phyloP scores from a whole-genome alignment of 2,888 invertebrate species.

The Hemistola chrysoprasaria region DNA sequence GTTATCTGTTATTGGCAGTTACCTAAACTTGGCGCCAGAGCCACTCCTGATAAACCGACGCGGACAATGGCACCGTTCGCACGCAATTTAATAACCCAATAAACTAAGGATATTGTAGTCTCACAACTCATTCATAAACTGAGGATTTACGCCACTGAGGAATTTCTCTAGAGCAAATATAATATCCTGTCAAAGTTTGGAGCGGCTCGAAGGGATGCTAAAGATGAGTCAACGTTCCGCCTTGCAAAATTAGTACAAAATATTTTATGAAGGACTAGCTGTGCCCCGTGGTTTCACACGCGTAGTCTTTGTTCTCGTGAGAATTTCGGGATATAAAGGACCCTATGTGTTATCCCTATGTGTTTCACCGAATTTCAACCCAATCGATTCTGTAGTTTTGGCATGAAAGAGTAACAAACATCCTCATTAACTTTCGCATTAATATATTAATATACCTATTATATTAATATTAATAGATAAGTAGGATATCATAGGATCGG shows the following conservation, averaged over 20 bases:
- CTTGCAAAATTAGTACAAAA: slow-evolving; percentile 10
- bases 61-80: slow-evolving; percentile 41
- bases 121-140: slow-evolving; percentile 50
- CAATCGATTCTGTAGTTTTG: too few species aligned
- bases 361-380: too few species aligned
- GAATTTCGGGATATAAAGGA: too few species aligned
- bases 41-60: slow-evolving; percentile 42
- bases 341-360: too few species aligned
- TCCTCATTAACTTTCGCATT: too few species aligned
- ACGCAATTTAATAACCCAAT: slow-evolving; percentile 55
- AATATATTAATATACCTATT: too few species aligned
- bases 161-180: slow-evolving; percentile 45
- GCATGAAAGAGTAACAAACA: too few species aligned
- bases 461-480: too few species aligned
- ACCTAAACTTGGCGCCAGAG: slow-evolving; percentile 50
- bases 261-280: too few species aligned
- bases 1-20: slow-evolving; percentile 27
- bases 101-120: slow-evolving; percentile 45
- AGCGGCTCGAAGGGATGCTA: slow-evolving; percentile 8
- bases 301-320: too few species aligned
- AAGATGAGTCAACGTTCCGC: slow-evolving; percentile 7
- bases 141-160: slow-evolving; percentile 40
- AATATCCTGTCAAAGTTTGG: slow-evolving; percentile 42
- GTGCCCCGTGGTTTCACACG: too few species aligned
- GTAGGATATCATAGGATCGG: too few species aligned